Evolutionary conservation across 1,140 invertebrate genomes (phyloP).

Genomic region (Drosophila ogumai): DNA sequence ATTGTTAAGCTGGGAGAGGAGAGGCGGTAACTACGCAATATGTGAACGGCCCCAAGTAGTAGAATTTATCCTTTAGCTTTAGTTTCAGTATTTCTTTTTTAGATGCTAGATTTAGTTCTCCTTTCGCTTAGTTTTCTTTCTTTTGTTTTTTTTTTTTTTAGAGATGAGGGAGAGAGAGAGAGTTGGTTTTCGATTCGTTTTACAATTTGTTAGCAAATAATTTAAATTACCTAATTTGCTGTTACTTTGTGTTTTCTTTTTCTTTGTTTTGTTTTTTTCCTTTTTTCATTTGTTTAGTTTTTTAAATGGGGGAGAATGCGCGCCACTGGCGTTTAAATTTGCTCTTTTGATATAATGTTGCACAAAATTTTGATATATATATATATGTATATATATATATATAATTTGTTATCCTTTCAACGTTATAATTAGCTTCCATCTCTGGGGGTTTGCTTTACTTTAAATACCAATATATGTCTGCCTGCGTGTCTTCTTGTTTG

Average conservation of each 20-base stretch:
- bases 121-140: conserved; percentile 30
- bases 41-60: conserved; percentile 44
- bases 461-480: conserved; percentile 61
- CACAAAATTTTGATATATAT: conserved; percentile 75
- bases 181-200: conserved; percentile 35
- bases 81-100: conserved; percentile 26
- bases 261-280: conserved; percentile 3
- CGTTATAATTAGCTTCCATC: conserved; percentile 62
- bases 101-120: conserved; percentile 42
- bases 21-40: not conserved
- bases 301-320: conserved; percentile 33
- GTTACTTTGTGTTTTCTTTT: not conserved
- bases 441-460: conserved; percentile 15
- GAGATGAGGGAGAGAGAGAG: conserved; percentile 16
- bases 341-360: conserved; percentile 79
- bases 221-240: conserved; percentile 56
- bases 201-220: conserved; percentile 54
- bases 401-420: conserved; percentile 56
- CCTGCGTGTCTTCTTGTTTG: conserved; percentile 23
- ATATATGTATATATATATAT: conserved; percentile 37
- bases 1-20: not conserved
- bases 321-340: conserved; percentile 38
- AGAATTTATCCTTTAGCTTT: conserved; percentile 52
- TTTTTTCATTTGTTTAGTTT: not conserved
- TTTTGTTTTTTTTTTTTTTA: not conserved